These are phyloP conservation scores for Smutsia gigantea DNA, from an alignment of 2,797 vertebrate genomes.

Conservation along the genomic window DNA sequence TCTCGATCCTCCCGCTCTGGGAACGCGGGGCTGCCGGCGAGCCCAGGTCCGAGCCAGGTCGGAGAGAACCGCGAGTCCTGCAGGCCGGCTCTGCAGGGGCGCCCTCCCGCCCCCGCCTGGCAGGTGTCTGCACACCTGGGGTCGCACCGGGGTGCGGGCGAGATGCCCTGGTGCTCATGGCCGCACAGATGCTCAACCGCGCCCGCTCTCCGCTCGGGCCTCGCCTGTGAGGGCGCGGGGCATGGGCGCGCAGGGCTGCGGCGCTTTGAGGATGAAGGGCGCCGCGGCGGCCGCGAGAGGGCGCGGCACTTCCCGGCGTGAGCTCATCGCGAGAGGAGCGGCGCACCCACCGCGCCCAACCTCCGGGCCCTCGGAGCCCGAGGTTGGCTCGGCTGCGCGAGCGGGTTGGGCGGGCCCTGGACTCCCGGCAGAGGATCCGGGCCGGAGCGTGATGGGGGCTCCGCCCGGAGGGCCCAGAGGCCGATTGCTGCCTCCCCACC, in stretches of 20 bases:
- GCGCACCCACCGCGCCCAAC: not conserved
- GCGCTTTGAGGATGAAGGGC: not conserved
- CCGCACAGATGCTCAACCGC: not conserved
- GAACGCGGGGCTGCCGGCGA: accelerated
- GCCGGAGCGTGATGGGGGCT: accelerated
- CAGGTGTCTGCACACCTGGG: not conserved
- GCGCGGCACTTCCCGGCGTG: not conserved
- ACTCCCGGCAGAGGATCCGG: not conserved
- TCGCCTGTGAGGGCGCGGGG: not conserved
- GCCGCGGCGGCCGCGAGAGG: not conserved
- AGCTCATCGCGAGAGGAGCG: not conserved
- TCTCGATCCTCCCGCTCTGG: accelerated
- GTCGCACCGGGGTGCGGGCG: not conserved
- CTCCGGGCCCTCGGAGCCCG: not conserved
- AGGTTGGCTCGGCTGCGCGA: not conserved
- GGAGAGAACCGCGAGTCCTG: accelerated
- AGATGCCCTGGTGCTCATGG: not conserved
- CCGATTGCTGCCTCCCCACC: not conserved
- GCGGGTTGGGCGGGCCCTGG: not conserved
- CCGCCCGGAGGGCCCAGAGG: not conserved
- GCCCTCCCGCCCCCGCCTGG: accelerated
- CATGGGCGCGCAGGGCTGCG: not conserved
- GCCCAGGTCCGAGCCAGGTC: accelerated
- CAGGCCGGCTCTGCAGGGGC: not conserved
- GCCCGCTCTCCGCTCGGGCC: too few species aligned